A percentile compares a stretch with the other conserved stretches of the same genome.
Evolutionary conservation across 2,888 invertebrate species (phyloP).

Genomic region (Hyposoter didymator): DNA sequence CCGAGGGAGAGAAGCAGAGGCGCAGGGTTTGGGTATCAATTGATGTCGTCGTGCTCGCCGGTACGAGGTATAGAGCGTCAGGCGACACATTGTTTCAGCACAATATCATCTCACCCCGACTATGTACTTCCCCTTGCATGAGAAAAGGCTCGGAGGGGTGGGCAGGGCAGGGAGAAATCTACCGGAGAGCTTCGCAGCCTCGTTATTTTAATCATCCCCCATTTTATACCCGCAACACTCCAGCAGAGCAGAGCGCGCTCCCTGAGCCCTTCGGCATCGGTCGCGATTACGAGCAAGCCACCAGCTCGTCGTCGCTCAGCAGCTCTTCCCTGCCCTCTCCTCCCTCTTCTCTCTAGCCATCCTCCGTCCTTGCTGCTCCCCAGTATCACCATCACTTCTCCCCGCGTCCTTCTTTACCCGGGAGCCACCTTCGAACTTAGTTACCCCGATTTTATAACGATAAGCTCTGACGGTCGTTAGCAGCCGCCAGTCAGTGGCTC

Average conservation of each 20-base stretch:
- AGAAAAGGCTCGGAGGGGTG: conserved; percentile 51
- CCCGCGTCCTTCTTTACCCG: conserved; percentile 31
- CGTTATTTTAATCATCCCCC: conserved; percentile 83
- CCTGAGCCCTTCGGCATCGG: conserved; percentile 71
- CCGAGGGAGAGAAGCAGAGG: conserved; percentile 41
- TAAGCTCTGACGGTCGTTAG: conserved; percentile 77
- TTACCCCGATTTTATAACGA: conserved; percentile 76
- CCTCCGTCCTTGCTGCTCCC: conserved; percentile 33
- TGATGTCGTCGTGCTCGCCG: conserved; percentile 79
- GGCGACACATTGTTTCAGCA: conserved; percentile 81
- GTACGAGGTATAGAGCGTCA: conserved; percentile 75
- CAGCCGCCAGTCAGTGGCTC: conserved; percentile 76
- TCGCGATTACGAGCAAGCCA: conserved; percentile 67
- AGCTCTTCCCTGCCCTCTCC: conserved; percentile 34
- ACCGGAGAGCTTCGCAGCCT: conserved; percentile 78
- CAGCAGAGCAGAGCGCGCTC: conserved; percentile 53
- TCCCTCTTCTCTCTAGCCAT: conserved; percentile 10
- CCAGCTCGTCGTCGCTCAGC: conserved; percentile 43
- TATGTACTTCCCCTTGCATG: conserved; percentile 42
- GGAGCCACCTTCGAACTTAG: conserved; percentile 68
- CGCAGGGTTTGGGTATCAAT: conserved; percentile 73
- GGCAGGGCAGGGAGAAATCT: conserved; percentile 63
- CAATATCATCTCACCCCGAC: conserved; percentile 76
- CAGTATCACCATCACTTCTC: conserved; percentile 25
- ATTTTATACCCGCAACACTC: conserved; percentile 80